Evolutionary conservation across 2,113 vertebrate species (phyloP), one percentile per base, ranked within the genome.

Genomic region (Tiliqua scincoides): DNA sequence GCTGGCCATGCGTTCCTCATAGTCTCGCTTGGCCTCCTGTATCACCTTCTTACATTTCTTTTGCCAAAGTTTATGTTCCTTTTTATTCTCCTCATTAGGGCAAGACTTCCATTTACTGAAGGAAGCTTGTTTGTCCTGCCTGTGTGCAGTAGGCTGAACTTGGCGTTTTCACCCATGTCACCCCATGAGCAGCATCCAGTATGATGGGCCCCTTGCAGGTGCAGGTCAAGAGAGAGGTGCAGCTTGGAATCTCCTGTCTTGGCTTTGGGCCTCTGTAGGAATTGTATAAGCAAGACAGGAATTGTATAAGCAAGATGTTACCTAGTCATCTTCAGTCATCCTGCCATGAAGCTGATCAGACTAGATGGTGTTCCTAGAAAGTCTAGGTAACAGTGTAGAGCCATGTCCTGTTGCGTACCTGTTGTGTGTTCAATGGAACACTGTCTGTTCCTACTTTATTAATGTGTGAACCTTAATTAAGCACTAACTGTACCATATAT

Each of bases 371-470:
- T 14, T 32, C 35, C 32, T 80, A 65, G 70, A 40, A 81, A 84
- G 21, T n/a, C 21, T 43, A 25, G 54, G 23, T 43, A 23, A 72
- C 32, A 80, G 25, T 54, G 63, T n/a, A 80, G 43, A 76, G 8
- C 61, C 10, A 27, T 18, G 62, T 48, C 23, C n/a, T 40, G 27
- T 74, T 32, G 25, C 40, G 57, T 11, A 30, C 59, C 35, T 40
- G 32, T 62, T 54, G 30, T 21, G 72, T 48, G 59, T 57, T 48
- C 40, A 30, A 23, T 30, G 59, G 57, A 80, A 14, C 59, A 73
- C 32, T 70, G 73, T 74, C 37, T 65, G 54, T 15, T 86, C 59
- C 43, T 74, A 78, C n/a, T 73, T 74, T 54, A 86, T 81, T 73
- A 63, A 65, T 73, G 43, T 63, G 15, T 30, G 48, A 73, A 74